Evolutionary conservation across 2,888 invertebrate species (phyloP), one percentile per base, ranked within the genome.

Genomic region (Caprella mutica): DNA sequence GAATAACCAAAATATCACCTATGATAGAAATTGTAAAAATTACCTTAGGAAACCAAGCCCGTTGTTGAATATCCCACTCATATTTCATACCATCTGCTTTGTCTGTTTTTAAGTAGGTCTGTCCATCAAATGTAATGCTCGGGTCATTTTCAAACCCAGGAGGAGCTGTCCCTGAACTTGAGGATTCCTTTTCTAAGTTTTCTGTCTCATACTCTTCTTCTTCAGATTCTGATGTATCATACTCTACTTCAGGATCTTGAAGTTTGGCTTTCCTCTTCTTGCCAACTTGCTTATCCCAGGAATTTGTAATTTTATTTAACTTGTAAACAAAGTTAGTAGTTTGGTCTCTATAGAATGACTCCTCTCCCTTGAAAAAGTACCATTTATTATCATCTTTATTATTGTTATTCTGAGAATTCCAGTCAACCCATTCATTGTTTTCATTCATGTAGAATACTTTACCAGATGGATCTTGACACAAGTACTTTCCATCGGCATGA

Each of bases 51-150:
- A 96, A 86, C 94, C 96, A 98, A 4, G 93, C 94, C 69, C 81
- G 85, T 72, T 87, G 93, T 38, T 81, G 81, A 24, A 77, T 78
- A 74, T 97, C 93, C 91, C 92, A 97, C 70, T 94, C 86, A 72
- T 82, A 92, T 62, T 84, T 83, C 0, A 84, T 83, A 1, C 93
- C 94, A 77, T 97, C 96, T 52, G 77, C 73, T 24, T 78, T 76
- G 70, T 90, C 90, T 33, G 27, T 52, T 27, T 64, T 64, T 17
- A 59, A 58, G 40, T 60, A 64, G 2, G 27, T 56, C 3, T 33
- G 9, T 51, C 51, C 51, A 51, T 51, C 51, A 51, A 19, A 51
- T 14, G 35, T 43, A 8, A 55, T 55, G n/a, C 44, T 30, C 8
- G 55, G 55, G 35, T 55, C 55, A 14, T 14, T 55, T 19, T 38